A percentile compares a stretch with the other conserved stretches of the same genome.
These are phyloP conservation scores for Ascidia mentula DNA, from an alignment of 23 tunicate genomes.

Conservation along the genomic window DNA sequence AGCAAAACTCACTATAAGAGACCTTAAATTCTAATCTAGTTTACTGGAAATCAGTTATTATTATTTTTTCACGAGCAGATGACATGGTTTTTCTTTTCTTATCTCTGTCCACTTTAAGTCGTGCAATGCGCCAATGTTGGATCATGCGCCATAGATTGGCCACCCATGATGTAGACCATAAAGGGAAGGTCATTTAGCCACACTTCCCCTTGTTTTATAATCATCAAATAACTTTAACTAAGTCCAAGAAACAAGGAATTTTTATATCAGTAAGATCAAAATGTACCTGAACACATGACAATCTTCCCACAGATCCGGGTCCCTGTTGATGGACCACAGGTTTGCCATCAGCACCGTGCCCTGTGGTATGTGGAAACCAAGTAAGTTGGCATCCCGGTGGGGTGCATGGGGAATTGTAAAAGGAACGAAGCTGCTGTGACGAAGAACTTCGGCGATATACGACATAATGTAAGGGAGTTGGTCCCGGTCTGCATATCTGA, in stretches of 20 bases:
- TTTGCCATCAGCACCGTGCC: constrained; percentile 37
- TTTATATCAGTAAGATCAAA: neutral
- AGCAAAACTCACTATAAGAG: too few relatives aligned
- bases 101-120: too few relatives aligned
- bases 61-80: too few relatives aligned
- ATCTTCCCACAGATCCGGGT: constrained; percentile 35
- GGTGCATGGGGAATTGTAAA: constrained; percentile 64
- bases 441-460: constrained; percentile 44
- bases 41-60: too few relatives aligned
- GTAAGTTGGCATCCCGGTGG: constrained; percentile 28
- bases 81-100: too few relatives aligned
- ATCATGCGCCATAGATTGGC: too few relatives aligned
- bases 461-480: constrained; percentile 49
- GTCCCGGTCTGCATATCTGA: constrained; percentile 39
- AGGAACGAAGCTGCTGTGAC: constrained; percentile 52
- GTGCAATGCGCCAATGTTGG: too few relatives aligned
- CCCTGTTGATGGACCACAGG: constrained; percentile 61
- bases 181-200: neutral
- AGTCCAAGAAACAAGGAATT: neutral
- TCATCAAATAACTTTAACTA: neutral
- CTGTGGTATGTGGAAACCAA: constrained; percentile 50
- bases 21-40: too few relatives aligned
- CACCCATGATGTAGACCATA: too few relatives aligned
- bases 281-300: constrained; percentile 45
- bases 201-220: neutral